Evolutionary conservation across 2,797 vertebrate genomes (phyloP).

Genomic region (Bothrops alternatus): DNA sequence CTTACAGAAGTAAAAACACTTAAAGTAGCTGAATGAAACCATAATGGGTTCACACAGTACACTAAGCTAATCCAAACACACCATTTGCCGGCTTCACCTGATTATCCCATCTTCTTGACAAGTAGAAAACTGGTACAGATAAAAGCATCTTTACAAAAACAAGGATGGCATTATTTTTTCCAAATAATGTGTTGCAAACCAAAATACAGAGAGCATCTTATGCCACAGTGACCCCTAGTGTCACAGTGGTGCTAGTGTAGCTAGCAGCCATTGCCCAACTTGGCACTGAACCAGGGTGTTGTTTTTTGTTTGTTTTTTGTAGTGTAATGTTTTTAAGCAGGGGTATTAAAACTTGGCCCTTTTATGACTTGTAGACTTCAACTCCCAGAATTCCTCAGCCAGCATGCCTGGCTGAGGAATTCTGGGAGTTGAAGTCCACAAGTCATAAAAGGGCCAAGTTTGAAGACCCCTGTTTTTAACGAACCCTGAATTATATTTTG

Average conservation of each 20-base stretch:
- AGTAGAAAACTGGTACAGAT: neutral
- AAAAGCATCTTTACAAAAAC: neutral
- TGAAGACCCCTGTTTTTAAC: neutral
- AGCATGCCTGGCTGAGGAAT: too few species aligned
- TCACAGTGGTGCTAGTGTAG: neutral
- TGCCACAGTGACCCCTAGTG: conserved; percentile 19
- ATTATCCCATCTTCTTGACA: neutral
- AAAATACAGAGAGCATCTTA: neutral
- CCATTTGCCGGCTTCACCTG: neutral
- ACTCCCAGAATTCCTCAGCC: too few species aligned
- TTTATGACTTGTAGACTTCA: too few species aligned
- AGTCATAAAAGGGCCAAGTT: too few species aligned
- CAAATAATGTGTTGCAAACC: neutral
- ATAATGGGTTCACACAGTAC: neutral
- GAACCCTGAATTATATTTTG: neutral
- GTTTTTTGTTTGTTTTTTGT: neutral
- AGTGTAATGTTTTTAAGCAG: too few species aligned
- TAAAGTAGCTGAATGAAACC: neutral
- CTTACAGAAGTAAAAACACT: neutral
- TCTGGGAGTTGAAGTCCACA: too few species aligned
- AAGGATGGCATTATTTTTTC: neutral
- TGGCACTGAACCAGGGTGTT: neutral
- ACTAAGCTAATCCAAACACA: neutral
- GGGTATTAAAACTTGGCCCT: too few species aligned
- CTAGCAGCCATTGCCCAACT: conserved; percentile 3